phyloP scores from a whole-genome alignment of 1,140 invertebrate genomes.

The Pollicipes pollicipes region DNA sequence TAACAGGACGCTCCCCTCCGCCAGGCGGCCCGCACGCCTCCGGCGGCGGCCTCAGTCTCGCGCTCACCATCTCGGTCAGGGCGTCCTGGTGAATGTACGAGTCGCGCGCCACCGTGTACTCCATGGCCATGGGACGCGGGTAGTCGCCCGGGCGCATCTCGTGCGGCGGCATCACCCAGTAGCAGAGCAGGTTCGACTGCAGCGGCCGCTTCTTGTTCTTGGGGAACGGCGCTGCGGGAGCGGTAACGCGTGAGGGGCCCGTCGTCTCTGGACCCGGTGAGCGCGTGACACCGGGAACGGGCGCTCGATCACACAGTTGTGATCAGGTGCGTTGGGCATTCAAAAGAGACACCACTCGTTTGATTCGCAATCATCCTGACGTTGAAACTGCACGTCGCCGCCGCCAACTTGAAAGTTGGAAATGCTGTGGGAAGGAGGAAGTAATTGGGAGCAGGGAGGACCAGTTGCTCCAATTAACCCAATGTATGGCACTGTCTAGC shows the following conservation, averaged over 20 bases:
- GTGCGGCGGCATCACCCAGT: conserved; percentile 84
- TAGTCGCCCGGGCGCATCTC: conserved; percentile 79
- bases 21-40: no score
- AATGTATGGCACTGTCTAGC: no score
- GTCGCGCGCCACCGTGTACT: conserved; percentile 65
- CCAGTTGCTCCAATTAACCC: no score
- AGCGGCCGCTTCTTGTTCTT: conserved; percentile 6
- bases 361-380: no score
- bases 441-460: no score
- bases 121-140: conserved; percentile 71
- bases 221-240: not conserved
- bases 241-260: conserved; percentile 5
- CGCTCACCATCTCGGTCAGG: conserved; percentile 59
- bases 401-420: no score
- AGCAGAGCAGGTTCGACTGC: conserved; percentile 46
- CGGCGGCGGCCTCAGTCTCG: no score
- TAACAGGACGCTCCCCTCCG: no score
- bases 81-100: conserved; percentile 59
- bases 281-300: conserved; percentile 42
- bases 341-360: conserved; percentile 27
- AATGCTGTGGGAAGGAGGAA: no score
- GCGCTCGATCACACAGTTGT: conserved; percentile 19
- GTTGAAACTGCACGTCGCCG: no score
- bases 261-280: conserved; percentile 28
- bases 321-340: conserved; percentile 73